Evolutionary conservation across 2,113 vertebrate genomes (phyloP), one percentile per base, ranked within the genome.

Genomic region (Bubo blakistoni): DNA sequence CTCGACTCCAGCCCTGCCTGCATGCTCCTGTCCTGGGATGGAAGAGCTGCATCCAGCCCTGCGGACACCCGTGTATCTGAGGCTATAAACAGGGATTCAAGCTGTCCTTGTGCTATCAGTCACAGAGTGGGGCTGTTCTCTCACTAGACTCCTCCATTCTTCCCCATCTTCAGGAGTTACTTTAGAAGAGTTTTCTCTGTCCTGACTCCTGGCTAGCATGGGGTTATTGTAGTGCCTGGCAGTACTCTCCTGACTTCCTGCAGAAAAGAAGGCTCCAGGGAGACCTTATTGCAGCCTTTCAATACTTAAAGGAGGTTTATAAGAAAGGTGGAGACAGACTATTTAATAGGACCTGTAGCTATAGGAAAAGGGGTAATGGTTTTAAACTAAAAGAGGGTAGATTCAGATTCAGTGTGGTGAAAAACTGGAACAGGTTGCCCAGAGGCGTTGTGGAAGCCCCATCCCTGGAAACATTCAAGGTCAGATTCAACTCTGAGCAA

Each of bases 21-120:
- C 34, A 2, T 36, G 52, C 7, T 82, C 18, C 38, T 55, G 25
- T 29, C 42, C 47, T 46, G n/a, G 32, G 18, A 27, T 20, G 14
- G 4, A 67, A 59, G 42, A 70, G 16, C 65, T 69, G 12, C 12
- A 38, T 40, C 66, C 61, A 67, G 13, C 36, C 30, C 32, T 66
- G 46, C 0, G 4, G 36, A 32, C 55, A 57, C 7, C 16, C 57
- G 13, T 0, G 3, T 5, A 52, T 2, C 0, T 57, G 26, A 38
- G 27, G 26, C 36, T 49, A 7, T 29, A 40, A 27, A 49, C 0
- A 0, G 11, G 5, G 16, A 49, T n/a, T 74, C 25, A 46, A 25
- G 36, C 34, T 57, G 26, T 49, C 61, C 30, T 78, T 78, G 32
- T 65, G 46, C 67, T 84, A 22, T 32, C 21, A 7, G n/a, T n/a